A percentile compares a stretch with the other conserved stretches of the same genome.
phyloP scores from a whole-genome alignment of 2,888 invertebrate species.

The Apotomis capreana region DNA sequence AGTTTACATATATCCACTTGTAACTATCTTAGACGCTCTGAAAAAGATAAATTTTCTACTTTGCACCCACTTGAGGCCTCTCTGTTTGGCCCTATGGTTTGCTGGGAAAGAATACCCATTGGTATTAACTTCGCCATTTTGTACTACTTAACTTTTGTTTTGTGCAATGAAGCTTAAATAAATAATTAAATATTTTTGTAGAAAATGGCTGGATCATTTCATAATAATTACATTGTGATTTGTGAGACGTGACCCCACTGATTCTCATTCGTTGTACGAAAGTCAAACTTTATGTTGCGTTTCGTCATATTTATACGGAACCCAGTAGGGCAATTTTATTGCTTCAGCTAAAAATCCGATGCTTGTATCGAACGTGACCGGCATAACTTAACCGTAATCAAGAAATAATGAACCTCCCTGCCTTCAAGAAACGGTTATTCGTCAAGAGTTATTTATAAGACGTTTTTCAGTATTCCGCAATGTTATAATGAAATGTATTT shows the following conservation, averaged over 20 bases:
- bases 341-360: constrained; percentile 25
- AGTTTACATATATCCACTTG: too few relatives aligned
- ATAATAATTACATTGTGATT: background rate
- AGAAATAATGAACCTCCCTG: constrained; percentile 33
- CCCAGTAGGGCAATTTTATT: constrained; percentile 20
- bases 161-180: too few relatives aligned
- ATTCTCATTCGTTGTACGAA: background rate
- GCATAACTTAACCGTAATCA: constrained; percentile 35
- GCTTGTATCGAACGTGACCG: constrained; percentile 22
- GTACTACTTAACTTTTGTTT: too few relatives aligned
- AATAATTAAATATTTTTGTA: too few relatives aligned
- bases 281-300: background rate
- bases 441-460: constrained; percentile 25
- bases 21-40: too few relatives aligned
- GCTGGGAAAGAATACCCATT: too few relatives aligned
- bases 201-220: too few relatives aligned
- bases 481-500: background rate
- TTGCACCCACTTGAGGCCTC: too few relatives aligned
- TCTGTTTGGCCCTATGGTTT: too few relatives aligned
- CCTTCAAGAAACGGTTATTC: constrained; percentile 23
- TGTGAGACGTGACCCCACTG: background rate
- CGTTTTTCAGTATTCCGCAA: constrained; percentile 24
- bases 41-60: too few relatives aligned
- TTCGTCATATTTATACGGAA: constrained; percentile 4
- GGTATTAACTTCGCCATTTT: too few relatives aligned